A percentile compares a stretch with the other conserved stretches of the same genome.
These are phyloP conservation scores for Hippopotamus amphibius DNA, from an alignment of 2,113 vertebrate species.

Conservation along the genomic window DNA sequence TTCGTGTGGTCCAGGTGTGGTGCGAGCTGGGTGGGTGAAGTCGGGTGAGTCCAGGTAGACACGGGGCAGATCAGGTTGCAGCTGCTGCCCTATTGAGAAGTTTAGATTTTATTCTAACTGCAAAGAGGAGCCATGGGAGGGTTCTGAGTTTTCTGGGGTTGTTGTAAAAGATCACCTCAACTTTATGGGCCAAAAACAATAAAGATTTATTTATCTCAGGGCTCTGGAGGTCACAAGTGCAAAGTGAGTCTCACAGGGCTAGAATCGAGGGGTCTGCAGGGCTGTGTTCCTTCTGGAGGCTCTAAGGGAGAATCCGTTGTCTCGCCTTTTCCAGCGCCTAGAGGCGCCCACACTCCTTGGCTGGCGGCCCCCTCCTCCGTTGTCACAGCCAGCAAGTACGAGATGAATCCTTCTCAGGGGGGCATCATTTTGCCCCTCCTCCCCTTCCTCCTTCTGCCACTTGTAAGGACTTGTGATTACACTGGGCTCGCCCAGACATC, in stretches of 20 bases:
- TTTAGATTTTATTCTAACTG: neutral
- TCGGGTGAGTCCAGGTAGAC: neutral
- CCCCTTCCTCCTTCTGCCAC: neutral
- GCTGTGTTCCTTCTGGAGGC: neutral
- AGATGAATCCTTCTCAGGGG: neutral
- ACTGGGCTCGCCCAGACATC: neutral
- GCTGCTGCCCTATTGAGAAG: neutral
- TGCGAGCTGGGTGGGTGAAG: neutral
- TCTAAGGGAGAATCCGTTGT: neutral
- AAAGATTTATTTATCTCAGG: neutral
- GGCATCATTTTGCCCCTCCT: neutral
- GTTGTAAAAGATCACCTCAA: neutral
- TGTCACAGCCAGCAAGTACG: neutral
- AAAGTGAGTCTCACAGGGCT: neutral
- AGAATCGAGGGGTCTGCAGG: neutral
- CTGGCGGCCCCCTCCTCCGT: neutral
- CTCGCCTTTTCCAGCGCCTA: neutral
- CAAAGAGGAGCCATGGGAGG: neutral
- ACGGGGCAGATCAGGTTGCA: neutral
- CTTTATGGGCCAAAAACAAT: neutral
- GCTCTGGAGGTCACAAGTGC: neutral
- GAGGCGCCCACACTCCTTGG: neutral
- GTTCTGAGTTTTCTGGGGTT: neutral
- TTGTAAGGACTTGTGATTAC: neutral
- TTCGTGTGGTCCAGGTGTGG: neutral